Evolutionary conservation across 2,888 invertebrate genomes (phyloP).

Genomic region (Tupiocoris notatus): DNA sequence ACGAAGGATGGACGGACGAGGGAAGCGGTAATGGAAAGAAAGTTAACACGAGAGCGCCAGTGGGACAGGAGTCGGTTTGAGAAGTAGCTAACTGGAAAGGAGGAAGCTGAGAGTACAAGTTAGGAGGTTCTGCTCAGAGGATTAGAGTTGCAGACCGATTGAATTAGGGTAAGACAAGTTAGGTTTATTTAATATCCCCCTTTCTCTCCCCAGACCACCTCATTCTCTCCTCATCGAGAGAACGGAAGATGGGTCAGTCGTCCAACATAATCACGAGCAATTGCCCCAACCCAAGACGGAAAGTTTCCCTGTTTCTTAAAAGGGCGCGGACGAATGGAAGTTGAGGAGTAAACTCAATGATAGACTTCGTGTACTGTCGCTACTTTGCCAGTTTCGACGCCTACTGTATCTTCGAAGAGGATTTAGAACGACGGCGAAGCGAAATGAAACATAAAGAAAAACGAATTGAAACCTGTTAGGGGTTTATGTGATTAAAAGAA

Average conservation of each 20-base stretch:
- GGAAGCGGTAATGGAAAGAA: slow-evolving; percentile 41
- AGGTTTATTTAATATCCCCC: slow-evolving; percentile 38
- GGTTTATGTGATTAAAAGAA: too few species aligned
- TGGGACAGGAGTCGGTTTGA: not conserved
- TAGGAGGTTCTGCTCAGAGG: slow-evolving; percentile 23
- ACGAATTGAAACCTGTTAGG: too few species aligned
- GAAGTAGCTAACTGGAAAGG: not conserved
- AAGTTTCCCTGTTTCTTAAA: not conserved
- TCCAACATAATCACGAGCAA: slow-evolving; percentile 37
- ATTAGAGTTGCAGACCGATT: slow-evolving; percentile 38
- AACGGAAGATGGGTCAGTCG: slow-evolving; percentile 19
- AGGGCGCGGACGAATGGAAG: not conserved
- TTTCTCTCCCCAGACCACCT: not conserved
- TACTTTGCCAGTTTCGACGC: not conserved
- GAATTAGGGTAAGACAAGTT: slow-evolving; percentile 40
- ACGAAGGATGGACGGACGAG: too few species aligned
- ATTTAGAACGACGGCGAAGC: too few species aligned
- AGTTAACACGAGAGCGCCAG: slow-evolving; percentile 3
- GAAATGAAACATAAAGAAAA: too few species aligned
- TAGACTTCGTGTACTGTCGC: slow-evolving; percentile 1
- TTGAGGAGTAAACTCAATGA: slow-evolving; percentile 11
- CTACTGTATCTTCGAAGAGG: too few species aligned
- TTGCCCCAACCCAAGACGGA: slow-evolving; percentile 1
- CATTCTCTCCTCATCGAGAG: not conserved
- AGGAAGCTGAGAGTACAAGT: slow-evolving; percentile 20